phyloP scores from a whole-genome alignment of 2,797 vertebrate genomes.

The Megaceryle alcyon region DNA sequence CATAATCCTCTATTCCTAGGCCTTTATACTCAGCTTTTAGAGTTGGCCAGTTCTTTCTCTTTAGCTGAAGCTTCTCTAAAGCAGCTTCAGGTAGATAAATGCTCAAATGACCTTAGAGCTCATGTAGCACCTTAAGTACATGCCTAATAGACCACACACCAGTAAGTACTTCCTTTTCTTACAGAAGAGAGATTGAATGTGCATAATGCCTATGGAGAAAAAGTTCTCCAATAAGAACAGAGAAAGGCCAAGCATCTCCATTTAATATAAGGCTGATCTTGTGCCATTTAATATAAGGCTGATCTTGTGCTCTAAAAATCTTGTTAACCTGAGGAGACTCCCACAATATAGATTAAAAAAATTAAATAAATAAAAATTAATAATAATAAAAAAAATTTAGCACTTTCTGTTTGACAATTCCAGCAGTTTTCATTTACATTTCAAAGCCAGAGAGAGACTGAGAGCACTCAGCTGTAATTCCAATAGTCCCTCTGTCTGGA shows the following conservation, averaged over 20 bases:
- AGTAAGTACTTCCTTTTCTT: background rate
- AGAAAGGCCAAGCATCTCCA: background rate
- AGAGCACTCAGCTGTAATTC: background rate
- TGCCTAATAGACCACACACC: background rate
- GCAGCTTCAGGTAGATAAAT: background rate
- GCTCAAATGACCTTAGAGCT: background rate
- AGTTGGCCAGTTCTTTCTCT: background rate
- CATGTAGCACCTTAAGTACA: background rate
- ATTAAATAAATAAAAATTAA: too few species aligned
- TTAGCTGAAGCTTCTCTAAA: background rate
- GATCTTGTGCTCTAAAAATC: background rate
- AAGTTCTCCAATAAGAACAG: background rate
- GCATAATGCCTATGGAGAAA: background rate
- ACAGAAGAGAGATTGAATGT: background rate
- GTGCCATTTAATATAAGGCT: background rate
- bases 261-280: constrained; percentile 14
- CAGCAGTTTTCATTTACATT: constrained; percentile 36
- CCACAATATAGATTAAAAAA: background rate
- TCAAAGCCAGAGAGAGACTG: constrained; percentile 3
- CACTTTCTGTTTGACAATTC: background rate
- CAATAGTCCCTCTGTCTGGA: background rate
- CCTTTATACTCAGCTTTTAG: background rate
- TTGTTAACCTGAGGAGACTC: background rate
- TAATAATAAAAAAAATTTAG: background rate
- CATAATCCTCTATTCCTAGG: background rate